Evolutionary conservation across 1,140 invertebrate genomes (phyloP), one percentile per base, ranked within the genome.

Genomic region (Thaumatotibia leucotreta): DNA sequence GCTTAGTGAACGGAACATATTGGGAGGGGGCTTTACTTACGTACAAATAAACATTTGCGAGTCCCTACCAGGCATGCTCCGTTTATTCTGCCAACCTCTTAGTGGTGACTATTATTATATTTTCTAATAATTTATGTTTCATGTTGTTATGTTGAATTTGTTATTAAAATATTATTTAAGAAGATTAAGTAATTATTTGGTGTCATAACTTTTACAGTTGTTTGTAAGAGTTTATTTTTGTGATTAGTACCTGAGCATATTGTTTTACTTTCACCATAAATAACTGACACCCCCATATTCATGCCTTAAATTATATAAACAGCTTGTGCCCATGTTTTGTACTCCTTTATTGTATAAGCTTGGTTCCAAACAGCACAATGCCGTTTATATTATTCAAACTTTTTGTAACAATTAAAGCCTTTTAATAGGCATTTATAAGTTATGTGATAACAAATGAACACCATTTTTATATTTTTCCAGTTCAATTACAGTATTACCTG

Each of bases 381-480:
- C 52, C 24, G 29, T 58, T 58, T 10, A 58, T 58, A 52, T 24
- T 45, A 45, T 45, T 45, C 39, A 20, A 45, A 14, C 1, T 45
- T 45, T 39, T 24, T 52, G 50, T 52, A 27, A 23, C 23, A 20
- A 29, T 58, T 31, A 58, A 14, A 58, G 52, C n/a, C 10, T 27
- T 54, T 58, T 27, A 31, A 58, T 27, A 14, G n/a, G 23, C 17
- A 27, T 58, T 49, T n/a, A n/a, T n/a, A 63, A 14, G 8, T 45
- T 35, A 54, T 64, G 66, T 68, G 66, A 68, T 68, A 68, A 39
- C 39, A 32, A 33, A 64, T 11, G 23, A 64, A 68, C 66, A 64
- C 66, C 52, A 68, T 64, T 54, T 33, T 61, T 33, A 54, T 49
- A 24, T 67, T 33, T 45, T 32, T 32, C 20, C 39, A 39, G 35